Conservation (phyloP, 30 jellyfish, hydroid and myxozoan species). For the Nemopilema nomurai region DNA sequence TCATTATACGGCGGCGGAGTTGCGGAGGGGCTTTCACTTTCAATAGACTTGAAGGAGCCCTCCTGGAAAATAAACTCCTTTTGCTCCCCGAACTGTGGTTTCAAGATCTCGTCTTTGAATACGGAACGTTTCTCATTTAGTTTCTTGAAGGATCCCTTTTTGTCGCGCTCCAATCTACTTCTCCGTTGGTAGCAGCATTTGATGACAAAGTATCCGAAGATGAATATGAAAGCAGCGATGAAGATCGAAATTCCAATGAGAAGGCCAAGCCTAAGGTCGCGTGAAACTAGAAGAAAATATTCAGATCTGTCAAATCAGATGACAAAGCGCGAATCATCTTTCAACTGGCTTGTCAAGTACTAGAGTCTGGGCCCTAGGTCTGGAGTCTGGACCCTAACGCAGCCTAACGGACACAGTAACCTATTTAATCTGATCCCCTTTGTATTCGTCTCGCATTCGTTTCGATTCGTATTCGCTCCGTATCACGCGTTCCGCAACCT, state of each 20-base stretch:
- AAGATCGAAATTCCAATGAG: slow-evolving; percentile 47
- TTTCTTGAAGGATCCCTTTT: slow-evolving; percentile 29
- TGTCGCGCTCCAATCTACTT: slow-evolving; percentile 27
- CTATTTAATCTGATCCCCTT: too few species aligned
- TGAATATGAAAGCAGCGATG: slow-evolving; percentile 2
- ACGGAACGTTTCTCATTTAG: background rate
- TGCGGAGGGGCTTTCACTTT: slow-evolving; percentile 23
- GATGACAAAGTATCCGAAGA: slow-evolving; percentile 1
- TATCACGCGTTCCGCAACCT: too few species aligned
- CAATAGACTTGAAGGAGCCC: slow-evolving; percentile 27
- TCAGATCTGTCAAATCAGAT: too few species aligned
- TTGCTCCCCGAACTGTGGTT: slow-evolving; percentile 33
- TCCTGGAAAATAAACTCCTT: slow-evolving; percentile 24
- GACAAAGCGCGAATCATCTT: too few species aligned
- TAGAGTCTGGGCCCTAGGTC: too few species aligned
- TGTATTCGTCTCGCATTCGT: too few species aligned
- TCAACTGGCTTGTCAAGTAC: too few species aligned
- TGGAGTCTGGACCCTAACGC: too few species aligned
- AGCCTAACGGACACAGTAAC: too few species aligned
- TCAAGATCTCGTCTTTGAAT: background rate
- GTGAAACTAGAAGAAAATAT: slow-evolving; percentile 32
- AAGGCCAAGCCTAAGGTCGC: slow-evolving; percentile 32
- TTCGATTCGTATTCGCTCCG: too few species aligned
- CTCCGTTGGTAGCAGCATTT: slow-evolving; percentile 29
- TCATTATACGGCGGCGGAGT: slow-evolving; percentile 69